Conservation (phyloP, 2,113 vertebrate species). For the Trichechus manatus region DNA sequence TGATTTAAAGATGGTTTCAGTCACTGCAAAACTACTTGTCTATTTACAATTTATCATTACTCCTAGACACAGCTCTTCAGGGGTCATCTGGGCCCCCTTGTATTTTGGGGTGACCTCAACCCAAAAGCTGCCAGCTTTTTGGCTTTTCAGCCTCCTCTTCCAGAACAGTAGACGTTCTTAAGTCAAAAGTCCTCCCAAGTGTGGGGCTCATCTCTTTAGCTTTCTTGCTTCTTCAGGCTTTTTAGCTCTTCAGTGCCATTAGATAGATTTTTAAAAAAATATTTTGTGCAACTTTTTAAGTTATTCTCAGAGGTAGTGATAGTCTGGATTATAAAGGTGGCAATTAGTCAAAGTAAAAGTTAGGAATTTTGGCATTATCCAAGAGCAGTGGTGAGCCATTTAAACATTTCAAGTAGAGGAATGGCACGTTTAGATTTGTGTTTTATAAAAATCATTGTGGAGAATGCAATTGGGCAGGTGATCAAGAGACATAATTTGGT, state of each 20-base stretch:
- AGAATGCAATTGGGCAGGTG: not conserved
- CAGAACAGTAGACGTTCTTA: no score
- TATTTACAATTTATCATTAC: not conserved
- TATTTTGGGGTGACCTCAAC: not conserved
- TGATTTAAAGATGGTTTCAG: not conserved
- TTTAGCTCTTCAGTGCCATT: not conserved
- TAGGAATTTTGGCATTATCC: not conserved
- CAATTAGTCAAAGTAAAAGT: not conserved
- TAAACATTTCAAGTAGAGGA: not conserved
- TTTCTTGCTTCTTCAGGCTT: not conserved
- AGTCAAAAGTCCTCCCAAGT: not conserved
- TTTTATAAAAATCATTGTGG: not conserved
- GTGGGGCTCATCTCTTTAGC: not conserved
- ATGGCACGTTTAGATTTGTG: not conserved
- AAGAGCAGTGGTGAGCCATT: conserved; percentile 15
- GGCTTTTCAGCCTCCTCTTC: no score
- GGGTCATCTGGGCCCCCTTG: not conserved
- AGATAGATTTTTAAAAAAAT: not conserved
- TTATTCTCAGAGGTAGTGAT: not conserved
- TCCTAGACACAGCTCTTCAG: not conserved
- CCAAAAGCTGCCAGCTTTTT: no score
- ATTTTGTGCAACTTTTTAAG: not conserved
- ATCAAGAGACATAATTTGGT: not conserved
- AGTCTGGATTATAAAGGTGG: not conserved
- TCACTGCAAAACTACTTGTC: not conserved